phyloP scores from a whole-genome alignment of 2,888 invertebrate genomes.

The Acrobasis suavella region DNA sequence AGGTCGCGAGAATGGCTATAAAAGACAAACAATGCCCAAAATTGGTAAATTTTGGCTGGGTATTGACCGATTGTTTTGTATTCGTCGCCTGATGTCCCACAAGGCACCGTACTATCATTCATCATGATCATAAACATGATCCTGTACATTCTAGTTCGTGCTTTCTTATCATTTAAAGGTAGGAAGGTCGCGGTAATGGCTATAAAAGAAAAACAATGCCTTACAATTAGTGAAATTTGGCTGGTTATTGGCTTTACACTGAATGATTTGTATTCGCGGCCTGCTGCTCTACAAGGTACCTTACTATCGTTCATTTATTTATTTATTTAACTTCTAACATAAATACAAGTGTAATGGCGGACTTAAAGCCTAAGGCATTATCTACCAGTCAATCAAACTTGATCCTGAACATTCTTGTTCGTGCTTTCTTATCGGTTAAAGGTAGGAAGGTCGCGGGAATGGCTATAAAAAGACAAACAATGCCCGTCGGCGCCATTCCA shows the following conservation, averaged over 20 bases:
- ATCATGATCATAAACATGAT: neutral
- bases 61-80: no score
- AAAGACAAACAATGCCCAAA: slow-evolving; percentile 43
- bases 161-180: slow-evolving; percentile 18
- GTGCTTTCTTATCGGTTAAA: slow-evolving; percentile 18
- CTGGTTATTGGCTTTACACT: no score
- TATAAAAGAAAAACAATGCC: no score
- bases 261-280: no score
- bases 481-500: slow-evolving; percentile 43
- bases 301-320: neutral
- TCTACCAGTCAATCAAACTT: no score
- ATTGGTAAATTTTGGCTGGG: no score
- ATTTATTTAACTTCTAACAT: no score
- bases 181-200: slow-evolving; percentile 29
- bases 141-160: neutral
- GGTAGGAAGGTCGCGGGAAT: slow-evolving; percentile 29
- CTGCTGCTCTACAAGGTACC: neutral
- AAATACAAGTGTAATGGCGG: no score
- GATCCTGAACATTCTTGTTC: neutral
- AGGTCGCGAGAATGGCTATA: slow-evolving; percentile 33
- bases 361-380: no score
- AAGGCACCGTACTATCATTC: neutral
- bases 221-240: no score
- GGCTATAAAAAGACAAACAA: slow-evolving; percentile 42
- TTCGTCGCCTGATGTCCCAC: neutral